phyloP scores from a whole-genome alignment of 2,888 invertebrate genomes.

The Erynnis tages region DNA sequence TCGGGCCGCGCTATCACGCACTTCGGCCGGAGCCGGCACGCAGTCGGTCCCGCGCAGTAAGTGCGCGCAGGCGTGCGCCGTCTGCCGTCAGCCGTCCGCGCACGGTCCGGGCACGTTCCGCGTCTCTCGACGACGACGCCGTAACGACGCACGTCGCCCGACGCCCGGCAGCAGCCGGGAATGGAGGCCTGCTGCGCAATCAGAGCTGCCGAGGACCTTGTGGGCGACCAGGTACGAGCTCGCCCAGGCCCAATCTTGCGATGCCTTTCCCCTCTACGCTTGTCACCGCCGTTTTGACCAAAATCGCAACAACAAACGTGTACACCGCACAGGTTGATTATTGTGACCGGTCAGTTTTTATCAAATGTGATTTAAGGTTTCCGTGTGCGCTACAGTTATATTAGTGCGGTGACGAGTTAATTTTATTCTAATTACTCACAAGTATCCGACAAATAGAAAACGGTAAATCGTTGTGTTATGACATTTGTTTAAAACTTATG shows the following conservation, averaged over 20 bases:
- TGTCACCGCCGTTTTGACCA: slow-evolving; percentile 9
- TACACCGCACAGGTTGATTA: slow-evolving; percentile 20
- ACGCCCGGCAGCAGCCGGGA: slow-evolving; percentile 66
- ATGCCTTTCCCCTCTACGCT: slow-evolving; percentile 16
- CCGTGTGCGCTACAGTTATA: slow-evolving; percentile 22
- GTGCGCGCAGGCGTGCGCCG: slow-evolving; percentile 46
- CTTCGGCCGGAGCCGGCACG: slow-evolving; percentile 34
- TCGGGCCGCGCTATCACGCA: slow-evolving; percentile 54
- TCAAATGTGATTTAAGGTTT: slow-evolving; percentile 26
- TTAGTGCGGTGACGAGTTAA: slow-evolving; percentile 14
- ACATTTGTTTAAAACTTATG: no score
- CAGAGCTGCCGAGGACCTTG: slow-evolving; percentile 74
- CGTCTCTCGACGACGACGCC: slow-evolving; percentile 34
- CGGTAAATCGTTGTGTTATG: background rate
- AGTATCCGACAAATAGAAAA: background rate
- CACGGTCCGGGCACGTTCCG: slow-evolving; percentile 34
- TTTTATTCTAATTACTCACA: background rate
- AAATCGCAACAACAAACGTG: slow-evolving; percentile 18
- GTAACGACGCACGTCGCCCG: no score
- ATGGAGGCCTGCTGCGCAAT: slow-evolving; percentile 77
- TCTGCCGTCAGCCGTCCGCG: no score
- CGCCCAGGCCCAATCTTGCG: background rate
- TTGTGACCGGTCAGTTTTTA: slow-evolving; percentile 28
- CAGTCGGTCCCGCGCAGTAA: slow-evolving; percentile 42
- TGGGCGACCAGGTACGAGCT: slow-evolving; percentile 75